phyloP scores from a whole-genome alignment of 2,113 vertebrate genomes.

The Pangasianodon hypophthalmus region DNA sequence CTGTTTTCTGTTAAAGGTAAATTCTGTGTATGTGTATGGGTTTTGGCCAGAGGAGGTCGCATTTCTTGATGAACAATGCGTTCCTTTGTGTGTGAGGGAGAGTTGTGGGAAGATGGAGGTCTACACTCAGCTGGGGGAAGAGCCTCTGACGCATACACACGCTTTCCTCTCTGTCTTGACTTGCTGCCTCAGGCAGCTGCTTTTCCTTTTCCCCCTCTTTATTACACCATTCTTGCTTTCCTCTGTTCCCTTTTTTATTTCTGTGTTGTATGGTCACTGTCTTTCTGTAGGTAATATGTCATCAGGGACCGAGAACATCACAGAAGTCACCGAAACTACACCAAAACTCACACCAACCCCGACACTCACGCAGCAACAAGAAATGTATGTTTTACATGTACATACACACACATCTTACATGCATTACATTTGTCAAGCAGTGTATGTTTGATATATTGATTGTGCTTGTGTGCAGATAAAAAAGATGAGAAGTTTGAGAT shows the following conservation, averaged over 20 bases:
- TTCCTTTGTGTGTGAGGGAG: conserved; percentile 46
- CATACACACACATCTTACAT: not conserved
- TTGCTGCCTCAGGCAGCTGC: not conserved
- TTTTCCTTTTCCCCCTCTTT: not conserved
- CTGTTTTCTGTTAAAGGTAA: conserved; percentile 6
- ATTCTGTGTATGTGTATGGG: conserved; percentile 1
- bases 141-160: not conserved
- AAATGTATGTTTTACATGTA: conserved; percentile 77
- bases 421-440: not conserved
- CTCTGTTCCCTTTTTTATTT: conserved; percentile 11
- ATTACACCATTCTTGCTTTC: not conserved
- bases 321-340: conserved; percentile 65
- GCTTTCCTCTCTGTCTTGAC: not conserved
- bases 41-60: not conserved
- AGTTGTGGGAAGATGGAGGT: conserved; percentile 30
- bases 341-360: conserved; percentile 62
- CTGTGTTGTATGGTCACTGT: not conserved
- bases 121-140: not conserved
- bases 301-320: conserved; percentile 53
- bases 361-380: conserved; percentile 65
- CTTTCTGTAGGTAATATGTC: conserved; percentile 66
- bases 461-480: not conserved
- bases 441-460: not conserved
- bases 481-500: not conserved
- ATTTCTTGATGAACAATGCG: conserved; percentile 55